phyloP scores from a whole-genome alignment of 1,140 invertebrate genomes.

The Sarcophaga bullata region DNA sequence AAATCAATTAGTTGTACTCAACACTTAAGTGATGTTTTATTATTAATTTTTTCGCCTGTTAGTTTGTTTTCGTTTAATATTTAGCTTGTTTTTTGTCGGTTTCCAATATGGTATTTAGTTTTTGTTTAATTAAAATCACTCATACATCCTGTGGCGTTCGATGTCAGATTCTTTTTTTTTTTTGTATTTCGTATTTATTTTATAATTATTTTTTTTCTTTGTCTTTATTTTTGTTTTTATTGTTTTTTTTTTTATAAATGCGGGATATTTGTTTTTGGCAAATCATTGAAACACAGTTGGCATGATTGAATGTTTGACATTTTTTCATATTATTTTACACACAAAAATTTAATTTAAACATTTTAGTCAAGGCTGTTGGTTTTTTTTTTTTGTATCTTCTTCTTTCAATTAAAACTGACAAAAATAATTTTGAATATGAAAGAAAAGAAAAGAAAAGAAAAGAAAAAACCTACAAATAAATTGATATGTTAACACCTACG shows the following conservation, averaged over 20 bases:
- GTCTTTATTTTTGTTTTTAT: too few species aligned
- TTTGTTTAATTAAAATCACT: not conserved
- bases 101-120: not conserved
- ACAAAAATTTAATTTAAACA: not conserved
- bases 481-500: not conserved
- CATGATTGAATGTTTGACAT: not conserved
- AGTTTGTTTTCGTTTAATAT: too few species aligned
- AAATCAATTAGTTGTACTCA: constrained; percentile 18
- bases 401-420: too few species aligned
- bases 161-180: not conserved
- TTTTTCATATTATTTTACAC: constrained; percentile 1
- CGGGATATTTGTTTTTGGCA: not conserved
- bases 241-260: too few species aligned
- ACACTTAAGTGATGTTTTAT: not conserved
- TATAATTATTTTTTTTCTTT: too few species aligned
- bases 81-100: too few species aligned
- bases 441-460: not conserved
- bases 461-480: not conserved
- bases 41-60: too few species aligned
- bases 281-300: not conserved
- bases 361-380: not conserved
- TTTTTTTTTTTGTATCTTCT: not conserved
- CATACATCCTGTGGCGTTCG: constrained; percentile 7
- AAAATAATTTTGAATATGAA: too few species aligned
- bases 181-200: not conserved